Base-by-base conservation (phyloP, 2,797 vertebrate genomes). In the Nyctalus aviator region DNA sequence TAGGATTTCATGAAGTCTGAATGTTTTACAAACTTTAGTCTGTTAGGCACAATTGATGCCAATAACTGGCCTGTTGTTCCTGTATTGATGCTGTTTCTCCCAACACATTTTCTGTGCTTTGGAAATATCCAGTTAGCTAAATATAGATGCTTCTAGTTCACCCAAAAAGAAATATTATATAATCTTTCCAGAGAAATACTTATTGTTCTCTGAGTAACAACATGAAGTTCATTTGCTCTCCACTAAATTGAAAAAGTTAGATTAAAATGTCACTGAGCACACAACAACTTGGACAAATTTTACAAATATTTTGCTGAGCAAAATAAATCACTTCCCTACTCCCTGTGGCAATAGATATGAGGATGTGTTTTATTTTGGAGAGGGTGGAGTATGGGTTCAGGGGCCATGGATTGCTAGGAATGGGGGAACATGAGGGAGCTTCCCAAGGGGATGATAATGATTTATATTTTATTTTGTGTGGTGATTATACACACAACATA, bases 101-200 rank as follows among this genome's bases (percentile, higher is more conserved):
- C 72, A 53, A 62, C 84, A 7, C 15, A 78, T 76, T 91, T 83
- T 17, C 30, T 96, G n/a, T 41, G 12, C 69, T 91, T 97, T 95
- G 8, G 9, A 68, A 48, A 11, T 64, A 50, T 68, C 27, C 57
- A 94, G 37, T 25, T 44, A 95, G 84, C 79, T 32, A 94, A 82
- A 81, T 91, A 75, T 32, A 84, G 12, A 64, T 76, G 8, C 30
- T 57, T 91, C 32, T 75, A 71, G 21, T 73, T 94, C 50, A 88
- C 71, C 75, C 6, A 50, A 12, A 86, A 95, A 66, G 27, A 89
- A 88, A 25, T 66, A 76, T 83, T 87, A 93, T 30, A 57, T 77
- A 25, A 88, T 77, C 37, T 95, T 92, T 8, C 13, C 35, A 44
- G 86, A 48, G 37, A 95, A 85, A 76, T 88, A 69, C 37, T 93